Evolutionary conservation across 1,140 invertebrate genomes (phyloP).

Genomic region (Ectropis grisescens): DNA sequence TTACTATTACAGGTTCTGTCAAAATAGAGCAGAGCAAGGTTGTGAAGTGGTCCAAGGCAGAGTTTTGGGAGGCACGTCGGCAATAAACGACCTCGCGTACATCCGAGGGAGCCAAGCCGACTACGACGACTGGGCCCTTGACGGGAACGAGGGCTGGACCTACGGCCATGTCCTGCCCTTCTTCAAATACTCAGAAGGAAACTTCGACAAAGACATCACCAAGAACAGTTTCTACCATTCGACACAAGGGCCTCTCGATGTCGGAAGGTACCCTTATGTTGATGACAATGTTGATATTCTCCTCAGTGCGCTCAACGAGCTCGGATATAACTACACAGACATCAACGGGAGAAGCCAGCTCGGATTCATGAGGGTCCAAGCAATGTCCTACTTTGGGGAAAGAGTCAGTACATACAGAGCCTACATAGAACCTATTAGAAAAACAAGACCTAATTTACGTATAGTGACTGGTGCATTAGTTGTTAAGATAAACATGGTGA

Average conservation of each 20-base stretch:
- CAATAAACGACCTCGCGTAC: conserved; percentile 88
- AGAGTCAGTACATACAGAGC: conserved; percentile 54
- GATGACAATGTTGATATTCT: conserved; percentile 54
- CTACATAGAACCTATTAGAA: conserved; percentile 48
- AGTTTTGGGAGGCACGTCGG: conserved; percentile 82
- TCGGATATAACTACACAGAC: conserved; percentile 56
- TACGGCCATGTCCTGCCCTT: conserved; percentile 79
- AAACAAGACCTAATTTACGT: conserved; percentile 75
- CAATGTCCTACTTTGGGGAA: conserved; percentile 61
- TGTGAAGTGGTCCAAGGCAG: conserved; percentile 71
- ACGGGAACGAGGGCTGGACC: conserved; percentile 75
- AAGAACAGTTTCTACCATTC: conserved; percentile 56
- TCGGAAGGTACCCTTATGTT: conserved; percentile 48
- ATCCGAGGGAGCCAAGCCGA: conserved; percentile 79
- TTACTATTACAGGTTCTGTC: conserved; percentile 46
- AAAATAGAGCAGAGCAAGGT: conserved; percentile 32
- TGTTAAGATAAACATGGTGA: conserved; percentile 52
- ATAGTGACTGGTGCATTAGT: conserved; percentile 75
- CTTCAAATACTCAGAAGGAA: conserved; percentile 72
- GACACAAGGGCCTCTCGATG: conserved; percentile 51
- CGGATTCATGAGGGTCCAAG: conserved; percentile 64
- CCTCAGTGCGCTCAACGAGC: conserved; percentile 61
- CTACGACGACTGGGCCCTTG: conserved; percentile 77
- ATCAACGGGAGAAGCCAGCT: conserved; percentile 66
- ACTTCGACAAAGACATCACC: conserved; percentile 56